phyloP scores from a whole-genome alignment of 2,797 vertebrate species.

The Danio albolineatus region DNA sequence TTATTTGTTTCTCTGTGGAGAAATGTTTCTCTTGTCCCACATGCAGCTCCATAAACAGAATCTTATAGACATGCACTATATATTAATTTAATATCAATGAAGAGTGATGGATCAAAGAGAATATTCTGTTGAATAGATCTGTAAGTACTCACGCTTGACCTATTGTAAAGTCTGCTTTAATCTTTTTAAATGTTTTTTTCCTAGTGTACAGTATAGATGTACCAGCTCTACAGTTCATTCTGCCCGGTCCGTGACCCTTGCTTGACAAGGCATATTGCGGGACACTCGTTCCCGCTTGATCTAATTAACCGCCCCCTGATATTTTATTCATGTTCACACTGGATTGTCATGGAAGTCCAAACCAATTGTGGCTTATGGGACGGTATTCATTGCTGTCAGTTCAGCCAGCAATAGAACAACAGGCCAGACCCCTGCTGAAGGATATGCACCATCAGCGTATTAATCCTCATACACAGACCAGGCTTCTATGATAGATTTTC shows the following conservation, averaged over 20 bases:
- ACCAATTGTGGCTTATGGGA: conserved; percentile 49
- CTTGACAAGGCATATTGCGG: conserved; percentile 41
- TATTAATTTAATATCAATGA: conserved; percentile 8
- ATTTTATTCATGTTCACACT: conserved; percentile 66
- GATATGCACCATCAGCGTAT: conserved; percentile 77
- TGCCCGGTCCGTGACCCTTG: conserved; percentile 29
- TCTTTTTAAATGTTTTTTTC: conserved; percentile 3
- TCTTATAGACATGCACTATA: conserved; percentile 13
- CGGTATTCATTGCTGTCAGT: conserved; percentile 68
- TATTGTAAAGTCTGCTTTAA: conserved; percentile 32
- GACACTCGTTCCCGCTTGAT: conserved; percentile 48
- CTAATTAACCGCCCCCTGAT: conserved; percentile 56
- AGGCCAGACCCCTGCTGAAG: conserved; percentile 68
- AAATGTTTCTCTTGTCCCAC: too few species aligned
- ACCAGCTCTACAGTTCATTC: conserved; percentile 9
- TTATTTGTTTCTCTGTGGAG: too few species aligned
- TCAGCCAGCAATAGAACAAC: conserved; percentile 72
- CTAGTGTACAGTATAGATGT: conserved; percentile 2
- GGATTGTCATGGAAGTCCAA: conserved; percentile 61
- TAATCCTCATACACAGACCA: conserved; percentile 70
- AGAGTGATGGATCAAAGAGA: conserved; percentile 4
- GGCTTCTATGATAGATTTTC: conserved; percentile 75
- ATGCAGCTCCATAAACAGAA: neutral
- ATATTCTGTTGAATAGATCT: conserved; percentile 16
- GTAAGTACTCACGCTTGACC: conserved; percentile 38